Conservation (phyloP, 2,888 invertebrate species). For the Macrosiphum euphorbiae region DNA sequence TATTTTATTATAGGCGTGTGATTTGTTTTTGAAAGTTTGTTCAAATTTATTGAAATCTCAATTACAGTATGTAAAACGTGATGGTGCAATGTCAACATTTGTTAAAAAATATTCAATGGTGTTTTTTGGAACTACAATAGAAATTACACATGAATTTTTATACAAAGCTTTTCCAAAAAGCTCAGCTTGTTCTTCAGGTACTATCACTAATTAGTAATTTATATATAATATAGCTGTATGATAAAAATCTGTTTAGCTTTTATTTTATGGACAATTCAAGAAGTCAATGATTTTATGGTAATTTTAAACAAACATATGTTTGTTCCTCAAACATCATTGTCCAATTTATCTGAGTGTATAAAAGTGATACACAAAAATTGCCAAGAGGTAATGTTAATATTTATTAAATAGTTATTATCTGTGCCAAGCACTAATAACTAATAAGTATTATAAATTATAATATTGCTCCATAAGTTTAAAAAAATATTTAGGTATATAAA, state of each 20-base stretch:
- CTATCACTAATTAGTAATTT: constrained; percentile 1
- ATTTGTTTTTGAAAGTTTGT: constrained; percentile 84
- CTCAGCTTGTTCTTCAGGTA: constrained; percentile 75
- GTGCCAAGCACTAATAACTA: not conserved
- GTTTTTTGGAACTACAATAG: constrained; percentile 85
- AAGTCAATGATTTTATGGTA: constrained; percentile 83
- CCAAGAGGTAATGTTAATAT: constrained; percentile 72
- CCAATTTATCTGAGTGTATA: constrained; percentile 88
- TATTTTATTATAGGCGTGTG: constrained; percentile 77
- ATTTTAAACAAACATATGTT: constrained; percentile 90
- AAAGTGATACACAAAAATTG: constrained; percentile 84
- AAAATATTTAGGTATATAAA: too few relatives aligned
- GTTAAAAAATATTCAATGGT: constrained; percentile 85
- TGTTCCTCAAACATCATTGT: constrained; percentile 87
- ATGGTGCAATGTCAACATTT: constrained; percentile 85
- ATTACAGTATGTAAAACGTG: constrained; percentile 83
- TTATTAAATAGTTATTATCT: not conserved
- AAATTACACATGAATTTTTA: constrained; percentile 81
- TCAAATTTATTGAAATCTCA: constrained; percentile 86
- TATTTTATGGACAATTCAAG: constrained; percentile 91
- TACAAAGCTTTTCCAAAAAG: constrained; percentile 84
- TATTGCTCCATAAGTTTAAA: not conserved
- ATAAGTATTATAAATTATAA: not conserved
- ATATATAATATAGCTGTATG: constrained; percentile 15
- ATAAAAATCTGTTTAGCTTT: constrained; percentile 74